A percentile compares a stretch with the other conserved stretches of the same genome.
Conservation (phyloP, 2,888 invertebrate genomes). For the Marasmarcha lunaedactyla region DNA sequence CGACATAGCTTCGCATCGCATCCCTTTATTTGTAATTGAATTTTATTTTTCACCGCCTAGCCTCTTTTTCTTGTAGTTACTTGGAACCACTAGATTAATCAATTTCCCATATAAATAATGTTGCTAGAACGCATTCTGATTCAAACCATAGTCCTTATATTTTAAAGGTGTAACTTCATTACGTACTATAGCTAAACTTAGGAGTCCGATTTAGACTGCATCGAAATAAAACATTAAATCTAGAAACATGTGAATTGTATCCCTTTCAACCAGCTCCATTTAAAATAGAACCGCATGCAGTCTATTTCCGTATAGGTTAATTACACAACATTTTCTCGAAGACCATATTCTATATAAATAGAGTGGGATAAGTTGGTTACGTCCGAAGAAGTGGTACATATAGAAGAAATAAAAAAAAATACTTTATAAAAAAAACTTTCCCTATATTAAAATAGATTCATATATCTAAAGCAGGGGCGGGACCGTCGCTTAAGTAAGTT, state of each 20-base stretch:
- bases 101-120: not conserved
- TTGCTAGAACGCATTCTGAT: not conserved
- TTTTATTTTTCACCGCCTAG: too few species aligned
- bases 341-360: conserved; percentile 30
- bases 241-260: not conserved
- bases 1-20: too few species aligned
- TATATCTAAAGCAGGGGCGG: conserved; percentile 34
- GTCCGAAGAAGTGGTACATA: conserved; percentile 57
- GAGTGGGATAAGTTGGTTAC: conserved; percentile 51
- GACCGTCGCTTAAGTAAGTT: conserved; percentile 29
- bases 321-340: conserved; percentile 45
- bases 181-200: not conserved
- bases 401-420: conserved; percentile 44
- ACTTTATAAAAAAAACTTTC: conserved; percentile 41
- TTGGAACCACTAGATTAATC: too few species aligned
- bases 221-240: conserved; percentile 11
- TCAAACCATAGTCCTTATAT: not conserved
- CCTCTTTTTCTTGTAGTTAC: too few species aligned
- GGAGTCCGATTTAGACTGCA: conserved; percentile 9
- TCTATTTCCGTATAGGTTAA: conserved; percentile 27
- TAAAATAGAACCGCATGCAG: not conserved
- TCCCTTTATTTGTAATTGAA: too few species aligned
- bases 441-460: conserved; percentile 47
- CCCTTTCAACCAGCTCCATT: conserved; percentile 10
- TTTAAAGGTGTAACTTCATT: not conserved